These are phyloP conservation scores for Staurois parvus DNA, from an alignment of 2,797 vertebrate species.

Conservation along the genomic window DNA sequence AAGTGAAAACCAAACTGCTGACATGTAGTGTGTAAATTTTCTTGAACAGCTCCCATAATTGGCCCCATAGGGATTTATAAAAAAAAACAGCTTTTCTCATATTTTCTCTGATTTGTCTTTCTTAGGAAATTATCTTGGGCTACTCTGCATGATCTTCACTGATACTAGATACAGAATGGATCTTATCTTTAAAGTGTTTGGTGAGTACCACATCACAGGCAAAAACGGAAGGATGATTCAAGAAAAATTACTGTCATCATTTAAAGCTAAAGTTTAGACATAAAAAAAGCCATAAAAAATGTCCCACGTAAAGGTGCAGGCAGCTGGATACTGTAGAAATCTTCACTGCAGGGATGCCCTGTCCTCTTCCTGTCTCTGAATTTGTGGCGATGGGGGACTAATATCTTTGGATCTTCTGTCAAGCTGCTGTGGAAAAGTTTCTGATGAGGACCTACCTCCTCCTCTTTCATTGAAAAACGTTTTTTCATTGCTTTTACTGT, in stretches of 20 bases:
- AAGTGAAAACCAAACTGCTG: neutral
- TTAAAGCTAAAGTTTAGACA: too few species aligned
- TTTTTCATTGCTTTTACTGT: too few species aligned
- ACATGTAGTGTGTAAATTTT: neutral
- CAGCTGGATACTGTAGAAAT: too few species aligned
- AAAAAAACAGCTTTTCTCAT: neutral
- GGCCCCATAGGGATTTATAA: neutral
- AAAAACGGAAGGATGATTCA: neutral
- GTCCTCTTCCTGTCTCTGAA: too few species aligned
- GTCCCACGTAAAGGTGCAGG: too few species aligned
- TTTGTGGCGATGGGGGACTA: too few species aligned
- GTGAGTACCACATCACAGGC: slow-evolving; percentile 4
- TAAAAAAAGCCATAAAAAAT: too few species aligned
- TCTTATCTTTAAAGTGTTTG: neutral
- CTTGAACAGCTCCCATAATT: neutral
- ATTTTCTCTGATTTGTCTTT: neutral
- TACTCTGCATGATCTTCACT: neutral
- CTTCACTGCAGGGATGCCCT: too few species aligned
- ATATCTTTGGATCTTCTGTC: too few species aligned
- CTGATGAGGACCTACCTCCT: too few species aligned
- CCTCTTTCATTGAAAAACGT: too few species aligned
- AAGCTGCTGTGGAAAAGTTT: too few species aligned
- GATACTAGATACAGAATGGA: neutral
- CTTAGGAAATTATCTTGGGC: neutral
- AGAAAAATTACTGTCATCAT: neutral